Base-by-base conservation (phyloP, 2,113 vertebrate species). In the Caretta caretta region DNA sequence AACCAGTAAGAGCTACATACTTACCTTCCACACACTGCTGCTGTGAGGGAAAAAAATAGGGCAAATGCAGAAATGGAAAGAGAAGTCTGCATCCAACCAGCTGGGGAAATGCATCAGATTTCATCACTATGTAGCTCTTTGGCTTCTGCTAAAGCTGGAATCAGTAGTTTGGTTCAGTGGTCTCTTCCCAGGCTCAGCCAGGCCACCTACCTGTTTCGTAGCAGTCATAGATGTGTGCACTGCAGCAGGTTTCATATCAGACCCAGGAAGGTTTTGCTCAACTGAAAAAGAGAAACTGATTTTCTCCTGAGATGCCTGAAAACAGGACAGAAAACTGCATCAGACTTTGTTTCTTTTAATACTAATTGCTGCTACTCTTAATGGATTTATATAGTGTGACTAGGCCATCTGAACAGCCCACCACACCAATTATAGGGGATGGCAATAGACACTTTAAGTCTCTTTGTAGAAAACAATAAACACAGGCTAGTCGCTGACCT, bases 221-320 rank as follows among this genome's bases (percentile, higher is more conserved):
- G 92, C 98, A 99, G 96, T 99, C 98, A 4, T 98, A 98, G 93
- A 99, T 96, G 59, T 51, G 14, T 90, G 85, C 83, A 98, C 97
- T 35, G 97, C 90, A 8, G 99, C 99, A 69, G 98, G 98, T 84
- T 98, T 98, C 78, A 98, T 98, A 87, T 98, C 98, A 12, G 97
- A 84, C 13, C 99, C 98, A 14, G 75, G 79, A 87, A 97, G 84
- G 75, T 93, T 96, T 96, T 98, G 98, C 54, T 98, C 85, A 50
- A 98, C 69, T 27, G n/a, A 93, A 90, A 94, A 98, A 57, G 48
- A 24, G 17, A 97, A 98, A 94, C 46, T 88, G 16, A 88, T 57
- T 27, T 51, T 20, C 46, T 49, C 10, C 22, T 19, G 62, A 35
- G 84, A 38, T 20, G 91, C 84, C 93, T 96, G 81, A 51, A 62